Conservation (phyloP, 2,797 vertebrate genomes). For the Dicrostonyx torquatus region DNA sequence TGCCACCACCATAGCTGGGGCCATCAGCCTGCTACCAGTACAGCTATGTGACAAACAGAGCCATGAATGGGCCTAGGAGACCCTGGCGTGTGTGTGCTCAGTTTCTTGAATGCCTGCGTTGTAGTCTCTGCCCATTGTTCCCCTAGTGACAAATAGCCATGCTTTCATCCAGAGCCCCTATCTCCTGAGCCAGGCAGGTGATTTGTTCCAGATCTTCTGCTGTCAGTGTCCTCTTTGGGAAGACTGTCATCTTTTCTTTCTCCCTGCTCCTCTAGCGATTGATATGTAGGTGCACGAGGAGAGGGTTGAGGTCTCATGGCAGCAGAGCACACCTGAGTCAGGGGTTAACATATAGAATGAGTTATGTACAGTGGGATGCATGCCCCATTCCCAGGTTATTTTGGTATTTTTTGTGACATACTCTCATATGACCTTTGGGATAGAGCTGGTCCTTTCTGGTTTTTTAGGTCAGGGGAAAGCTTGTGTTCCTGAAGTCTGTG, state of each 20-base stretch:
- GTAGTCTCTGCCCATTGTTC: neutral
- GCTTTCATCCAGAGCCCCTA: neutral
- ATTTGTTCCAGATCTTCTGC: neutral
- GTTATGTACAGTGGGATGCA: no score
- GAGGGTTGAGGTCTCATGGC: neutral
- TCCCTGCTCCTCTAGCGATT: neutral
- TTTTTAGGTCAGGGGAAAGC: neutral
- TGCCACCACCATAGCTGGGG: neutral
- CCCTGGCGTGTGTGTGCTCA: neutral
- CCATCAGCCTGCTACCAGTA: neutral
- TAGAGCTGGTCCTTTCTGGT: neutral
- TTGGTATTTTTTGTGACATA: neutral
- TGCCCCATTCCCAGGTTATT: neutral
- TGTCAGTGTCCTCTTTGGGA: neutral
- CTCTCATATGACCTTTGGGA: neutral
- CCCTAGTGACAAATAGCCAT: neutral
- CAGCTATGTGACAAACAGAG: neutral
- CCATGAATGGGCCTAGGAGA: neutral
- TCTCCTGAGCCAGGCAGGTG: neutral
- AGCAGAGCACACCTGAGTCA: neutral
- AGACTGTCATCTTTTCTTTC: neutral
- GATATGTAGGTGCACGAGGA: neutral
- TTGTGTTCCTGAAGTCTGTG: neutral
- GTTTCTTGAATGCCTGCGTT: neutral
- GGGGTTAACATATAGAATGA: neutral